Evolutionary conservation across 2,888 invertebrate species (phyloP), one percentile per base, ranked within the genome.

Genomic region (Unio delphinus): DNA sequence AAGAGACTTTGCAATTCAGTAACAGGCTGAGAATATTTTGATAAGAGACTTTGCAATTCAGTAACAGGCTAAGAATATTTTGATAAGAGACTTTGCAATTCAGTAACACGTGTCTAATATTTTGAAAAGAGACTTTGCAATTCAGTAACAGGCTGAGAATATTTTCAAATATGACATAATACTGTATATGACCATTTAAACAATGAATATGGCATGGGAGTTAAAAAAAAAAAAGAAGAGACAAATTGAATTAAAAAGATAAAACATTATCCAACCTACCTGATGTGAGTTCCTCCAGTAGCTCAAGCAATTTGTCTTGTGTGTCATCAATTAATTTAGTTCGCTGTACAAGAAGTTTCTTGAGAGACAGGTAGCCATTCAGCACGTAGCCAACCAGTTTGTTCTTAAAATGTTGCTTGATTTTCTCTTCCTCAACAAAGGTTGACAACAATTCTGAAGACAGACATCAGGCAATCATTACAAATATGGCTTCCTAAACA

Each of bases 271-370:
- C 34, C 61, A 5, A 71, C 81, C 73, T 83, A 94, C 95, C 96
- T 6, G 95, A 95, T 0, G 98, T 98, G 95, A 98, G 96, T 90
- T 97, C 97, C 90, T 98, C 98, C 23, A 98, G 92, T 83, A 98
- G 92, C 87, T 96, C 96, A 17, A 98, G 92, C 61, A 98, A 92
- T 86, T 96, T 97, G 90, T 97, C 97, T 90, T 98, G 98, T 6
- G 98, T 97, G 89, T 98, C 97, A 90, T 98, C 98, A 57, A 98
- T 96, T 66, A 98, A 92, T 67, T 98, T 93, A 0, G 98, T 98
- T 72, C 98, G 92, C 90, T 98, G 98, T 58, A 98, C 96, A 0
- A 98, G 95, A 30, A 99, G 92, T 74, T 97, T 93, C 8, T 96
- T 92, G 81, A 99, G 91, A 0, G 96, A 95, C 74, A 99, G 92